phyloP scores from a whole-genome alignment of 2,888 invertebrate species.

The Drosophila atroscutellata region DNA sequence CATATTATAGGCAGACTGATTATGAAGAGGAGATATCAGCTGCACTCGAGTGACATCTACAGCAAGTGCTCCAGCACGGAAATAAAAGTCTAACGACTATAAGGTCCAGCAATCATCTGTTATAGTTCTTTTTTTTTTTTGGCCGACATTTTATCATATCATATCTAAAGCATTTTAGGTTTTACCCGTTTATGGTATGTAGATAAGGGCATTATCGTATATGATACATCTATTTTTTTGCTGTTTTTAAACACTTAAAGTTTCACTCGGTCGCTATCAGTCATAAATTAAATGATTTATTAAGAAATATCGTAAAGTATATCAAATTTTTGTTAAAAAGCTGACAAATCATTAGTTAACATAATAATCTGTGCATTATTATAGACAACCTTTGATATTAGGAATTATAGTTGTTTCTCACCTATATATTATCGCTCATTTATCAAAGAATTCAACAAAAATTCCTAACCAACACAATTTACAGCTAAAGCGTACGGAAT shows the following conservation, averaged over 20 bases:
- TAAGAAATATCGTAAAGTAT: constrained; percentile 7
- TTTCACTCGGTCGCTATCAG: constrained; percentile 28
- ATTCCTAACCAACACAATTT: neutral
- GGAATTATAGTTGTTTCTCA: neutral
- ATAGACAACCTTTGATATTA: constrained; percentile 16
- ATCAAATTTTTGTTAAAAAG: constrained; percentile 5
- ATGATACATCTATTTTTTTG: constrained; percentile 70
- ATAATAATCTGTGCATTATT: constrained; percentile 15
- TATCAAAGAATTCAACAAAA: neutral
- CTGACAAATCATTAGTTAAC: constrained; percentile 1
- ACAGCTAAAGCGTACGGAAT: neutral
- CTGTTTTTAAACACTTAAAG: constrained; percentile 6
- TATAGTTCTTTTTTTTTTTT: constrained; percentile 3
- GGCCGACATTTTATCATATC: constrained; percentile 14
- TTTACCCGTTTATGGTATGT: constrained; percentile 55
- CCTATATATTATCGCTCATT: neutral
- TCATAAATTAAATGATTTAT: constrained; percentile 15
- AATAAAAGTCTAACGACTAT: neutral
- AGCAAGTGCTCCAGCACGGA: neutral
- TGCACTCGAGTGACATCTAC: constrained; percentile 2
- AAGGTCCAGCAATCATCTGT: constrained; percentile 5
- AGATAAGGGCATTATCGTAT: constrained; percentile 71
- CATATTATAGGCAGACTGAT: neutral
- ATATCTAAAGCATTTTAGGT: constrained; percentile 42
- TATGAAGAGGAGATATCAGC: constrained; percentile 10